Base-by-base conservation (phyloP, 1,140 invertebrate species). In the Laupala kohalensis region DNA sequence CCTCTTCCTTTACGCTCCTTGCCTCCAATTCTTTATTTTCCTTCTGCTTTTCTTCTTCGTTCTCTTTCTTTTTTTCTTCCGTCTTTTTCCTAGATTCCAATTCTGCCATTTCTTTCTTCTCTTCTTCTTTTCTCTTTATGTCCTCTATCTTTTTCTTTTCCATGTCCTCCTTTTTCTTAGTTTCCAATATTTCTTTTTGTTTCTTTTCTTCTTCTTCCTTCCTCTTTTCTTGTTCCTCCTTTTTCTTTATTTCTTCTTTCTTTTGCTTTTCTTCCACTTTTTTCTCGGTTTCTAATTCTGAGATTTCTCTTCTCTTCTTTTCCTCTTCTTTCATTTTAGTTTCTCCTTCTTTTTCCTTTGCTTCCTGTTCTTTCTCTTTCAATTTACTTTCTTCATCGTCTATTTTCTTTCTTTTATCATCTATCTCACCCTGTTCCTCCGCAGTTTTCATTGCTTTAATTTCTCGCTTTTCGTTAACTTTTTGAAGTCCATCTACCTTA, bases 191-290 rank as follows among this genome's bases (percentile, higher is more conserved):
- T 73, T 66, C 73, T 30, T 66, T 68, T 71, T 72, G 74, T 74
- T 53, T 19, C 37, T 53, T 4, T 73, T 77, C 70, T 64, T 76
- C 67, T 53, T 74, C 70, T 74, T 75, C 74, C 66, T 72, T 72
- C 70, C 75, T 68, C 64, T 73, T 72, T 72, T 78, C 71, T 70
- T 76, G 64, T 70, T 77, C 64, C 25, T 74, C 68, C 69, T 76
- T 74, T n/a, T 72, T 75, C 69, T 23, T 70, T 26, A 13, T 69
- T 24, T 64, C 68, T 19, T 72, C 25, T 25, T 23, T 26, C 4
- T 63, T 72, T 74, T 62, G 69, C 65, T 69, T 67, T 29, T 13
- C 24, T 75, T 64, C 37, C 63, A 2, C 25, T 62, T 13, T 13
- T 37, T 29, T 25, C 37, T 2, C 53, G 23, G 23, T 27, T 73